A percentile compares a stretch with the other conserved stretches of the same genome.
These are phyloP conservation scores for Scatophagus argus DNA, from an alignment of 2,113 vertebrate species.

Conservation along the genomic window DNA sequence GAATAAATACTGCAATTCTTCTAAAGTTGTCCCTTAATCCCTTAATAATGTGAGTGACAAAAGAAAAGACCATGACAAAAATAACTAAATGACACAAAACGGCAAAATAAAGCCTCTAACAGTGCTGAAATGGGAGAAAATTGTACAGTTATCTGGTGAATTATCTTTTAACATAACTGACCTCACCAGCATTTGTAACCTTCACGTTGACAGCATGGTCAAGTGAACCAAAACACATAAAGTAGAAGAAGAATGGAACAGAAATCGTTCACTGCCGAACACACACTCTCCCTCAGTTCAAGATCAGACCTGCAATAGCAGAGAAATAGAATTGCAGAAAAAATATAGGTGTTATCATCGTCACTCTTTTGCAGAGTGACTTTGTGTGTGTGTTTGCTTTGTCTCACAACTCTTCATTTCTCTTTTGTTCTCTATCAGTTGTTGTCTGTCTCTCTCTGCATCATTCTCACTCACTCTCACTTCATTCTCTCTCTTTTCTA, in stretches of 20 bases:
- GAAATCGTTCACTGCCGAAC: constrained; percentile 6
- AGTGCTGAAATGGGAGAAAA: not conserved
- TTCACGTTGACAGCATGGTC: not conserved
- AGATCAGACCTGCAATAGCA: constrained; percentile 34
- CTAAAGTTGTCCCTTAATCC: not conserved
- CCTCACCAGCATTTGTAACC: constrained; percentile 14
- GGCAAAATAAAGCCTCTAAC: not conserved
- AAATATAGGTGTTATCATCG: constrained; percentile 30
- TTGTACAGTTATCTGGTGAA: not conserved
- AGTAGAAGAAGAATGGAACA: constrained; percentile 20
- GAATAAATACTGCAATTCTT: not conserved
- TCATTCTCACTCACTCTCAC: not conserved
- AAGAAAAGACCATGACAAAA: not conserved
- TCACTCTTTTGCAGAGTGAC: not conserved
- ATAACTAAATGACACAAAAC: not conserved
- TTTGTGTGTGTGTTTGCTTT: too few species aligned
- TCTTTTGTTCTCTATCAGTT: constrained; percentile 20
- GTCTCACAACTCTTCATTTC: constrained; percentile 5
- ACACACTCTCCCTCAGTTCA: constrained; percentile 18
- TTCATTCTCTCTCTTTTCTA: not conserved
- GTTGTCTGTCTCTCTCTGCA: constrained; percentile 14
- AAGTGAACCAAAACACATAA: constrained; percentile 16
- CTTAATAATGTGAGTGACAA: not conserved
- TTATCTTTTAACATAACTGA: constrained; percentile 7
- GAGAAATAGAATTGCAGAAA: too few species aligned